phyloP scores from a whole-genome alignment of 2,888 invertebrate genomes.

The Agapostemon virescens region DNA sequence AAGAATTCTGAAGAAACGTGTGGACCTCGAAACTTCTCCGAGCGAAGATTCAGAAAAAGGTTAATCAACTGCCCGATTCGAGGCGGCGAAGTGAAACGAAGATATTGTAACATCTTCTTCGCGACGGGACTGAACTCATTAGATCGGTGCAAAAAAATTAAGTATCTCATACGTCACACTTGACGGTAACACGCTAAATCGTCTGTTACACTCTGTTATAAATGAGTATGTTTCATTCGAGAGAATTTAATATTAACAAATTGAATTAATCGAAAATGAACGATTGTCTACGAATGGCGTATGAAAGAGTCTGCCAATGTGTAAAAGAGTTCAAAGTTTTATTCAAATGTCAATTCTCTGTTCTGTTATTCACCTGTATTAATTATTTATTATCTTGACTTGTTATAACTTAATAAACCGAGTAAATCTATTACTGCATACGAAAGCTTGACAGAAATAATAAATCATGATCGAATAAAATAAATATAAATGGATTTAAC shows the following conservation, averaged over 20 bases:
- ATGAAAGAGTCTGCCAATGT: too few species aligned
- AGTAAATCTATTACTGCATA: too few species aligned
- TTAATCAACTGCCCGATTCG: not conserved
- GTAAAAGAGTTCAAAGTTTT: too few species aligned
- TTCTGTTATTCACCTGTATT: too few species aligned
- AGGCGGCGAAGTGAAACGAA: not conserved
- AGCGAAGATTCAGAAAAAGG: not conserved
- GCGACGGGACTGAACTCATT: not conserved
- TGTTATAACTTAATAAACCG: too few species aligned
- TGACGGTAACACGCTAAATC: not conserved
- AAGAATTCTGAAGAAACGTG: not conserved
- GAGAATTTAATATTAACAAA: too few species aligned
- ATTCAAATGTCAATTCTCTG: too few species aligned
- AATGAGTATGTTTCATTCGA: too few species aligned
- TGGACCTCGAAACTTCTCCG: not conserved
- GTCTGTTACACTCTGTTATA: not conserved
- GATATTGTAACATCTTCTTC: not conserved
- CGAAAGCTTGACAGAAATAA: too few species aligned
- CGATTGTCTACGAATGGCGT: too few species aligned
- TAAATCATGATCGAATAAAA: not conserved
- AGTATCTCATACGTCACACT: not conserved
- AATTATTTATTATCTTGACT: too few species aligned
- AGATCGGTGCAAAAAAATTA: not conserved
- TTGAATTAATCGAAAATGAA: too few species aligned
- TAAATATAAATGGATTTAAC: not conserved